Base-by-base conservation (phyloP, 2,797 vertebrate genomes). In the Caiman crocodilus region DNA sequence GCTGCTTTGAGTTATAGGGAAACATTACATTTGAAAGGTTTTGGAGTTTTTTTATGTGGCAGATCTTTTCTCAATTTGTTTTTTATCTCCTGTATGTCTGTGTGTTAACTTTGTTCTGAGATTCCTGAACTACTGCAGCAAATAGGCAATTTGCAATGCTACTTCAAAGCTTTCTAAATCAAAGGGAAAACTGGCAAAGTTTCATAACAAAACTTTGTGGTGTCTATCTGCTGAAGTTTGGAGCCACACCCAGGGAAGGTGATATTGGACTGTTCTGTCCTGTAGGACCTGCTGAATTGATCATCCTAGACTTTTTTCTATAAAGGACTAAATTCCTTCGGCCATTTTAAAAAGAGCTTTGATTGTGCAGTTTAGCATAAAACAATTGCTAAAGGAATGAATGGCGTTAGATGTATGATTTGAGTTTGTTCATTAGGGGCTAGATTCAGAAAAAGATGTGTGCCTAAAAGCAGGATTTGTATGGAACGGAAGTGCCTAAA, bases 371-470 rank as follows among this genome's bases (percentile, higher is more conserved):
- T 89, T 32, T 57, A 16, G 17, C 17, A 3, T 64, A 77, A 56
- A 60, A 63, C 63, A 16, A 4, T 4, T 90, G 80, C 61, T 67
- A 26, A 58, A 91, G 23, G 81, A 82, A 35, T 69, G 26, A 50
- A 15, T 1, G 3, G 25, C 21, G 75, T 85, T 63, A 60, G 26
- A 5, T 79, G 21, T 14, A 73, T 58, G 28, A 28, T 85, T 90
- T 61, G 35, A 30, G 57, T 28, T 78, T 26, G 60, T 32, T 50
- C 23, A 50, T 73, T 50, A 21, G 56, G 18, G 87, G 13, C 12
- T 89, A 7, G 3, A 18, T 73, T 67, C 67, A 69, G 64, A 50
- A 91, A 82, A 80, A 13, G 5, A 75, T 90, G 60, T 90, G 82
- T 84, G 56, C 9, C 42, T 50, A 10, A 50, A 50, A 50, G 42